A percentile compares a stretch with the other conserved stretches of the same genome.
These are phyloP conservation scores for Meloidogyne exigua DNA, from an alignment of 1,140 invertebrate species.

Conservation along the genomic window DNA sequence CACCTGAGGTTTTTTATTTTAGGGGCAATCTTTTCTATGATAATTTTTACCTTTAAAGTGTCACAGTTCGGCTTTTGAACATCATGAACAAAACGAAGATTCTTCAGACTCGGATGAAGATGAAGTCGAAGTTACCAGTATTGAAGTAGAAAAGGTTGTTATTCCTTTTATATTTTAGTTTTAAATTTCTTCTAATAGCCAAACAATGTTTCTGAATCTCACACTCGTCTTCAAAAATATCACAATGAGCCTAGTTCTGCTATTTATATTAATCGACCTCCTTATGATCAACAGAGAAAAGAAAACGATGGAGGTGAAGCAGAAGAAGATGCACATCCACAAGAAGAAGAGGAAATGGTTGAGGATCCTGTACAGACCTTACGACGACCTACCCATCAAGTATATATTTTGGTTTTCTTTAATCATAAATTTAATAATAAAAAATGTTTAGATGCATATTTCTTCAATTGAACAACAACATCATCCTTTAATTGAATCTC, in stretches of 20 bases:
- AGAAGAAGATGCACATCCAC: slow-evolving; percentile 43
- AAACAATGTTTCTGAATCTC: not conserved
- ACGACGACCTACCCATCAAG: slow-evolving; percentile 5
- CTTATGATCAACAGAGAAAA: slow-evolving; percentile 9
- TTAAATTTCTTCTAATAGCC: not conserved
- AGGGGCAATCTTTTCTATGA: too few species aligned
- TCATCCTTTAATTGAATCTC: slow-evolving; percentile 9
- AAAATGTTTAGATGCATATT: not conserved
- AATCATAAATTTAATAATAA: too few species aligned
- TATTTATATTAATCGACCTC: slow-evolving; percentile 16
- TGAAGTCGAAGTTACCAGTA: slow-evolving; percentile 7
- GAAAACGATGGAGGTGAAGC: slow-evolving; percentile 4
- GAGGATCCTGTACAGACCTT: slow-evolving; percentile 23
- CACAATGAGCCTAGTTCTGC: slow-evolving; percentile 9
- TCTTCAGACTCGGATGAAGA: slow-evolving; percentile 65
- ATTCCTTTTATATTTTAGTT: not conserved
- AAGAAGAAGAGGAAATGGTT: slow-evolving; percentile 40
- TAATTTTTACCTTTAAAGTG: slow-evolving; percentile 68
- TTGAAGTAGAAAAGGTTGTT: slow-evolving; percentile 78
- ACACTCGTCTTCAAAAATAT: not conserved
- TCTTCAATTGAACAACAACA: not conserved
- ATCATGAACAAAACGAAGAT: slow-evolving; percentile 82
- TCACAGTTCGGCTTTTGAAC: slow-evolving; percentile 74
- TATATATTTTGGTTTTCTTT: not conserved
- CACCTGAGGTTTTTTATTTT: slow-evolving; percentile 50